Evolutionary conservation across 1,140 invertebrate genomes (phyloP).

Genomic region (Drosophila sp.): DNA sequence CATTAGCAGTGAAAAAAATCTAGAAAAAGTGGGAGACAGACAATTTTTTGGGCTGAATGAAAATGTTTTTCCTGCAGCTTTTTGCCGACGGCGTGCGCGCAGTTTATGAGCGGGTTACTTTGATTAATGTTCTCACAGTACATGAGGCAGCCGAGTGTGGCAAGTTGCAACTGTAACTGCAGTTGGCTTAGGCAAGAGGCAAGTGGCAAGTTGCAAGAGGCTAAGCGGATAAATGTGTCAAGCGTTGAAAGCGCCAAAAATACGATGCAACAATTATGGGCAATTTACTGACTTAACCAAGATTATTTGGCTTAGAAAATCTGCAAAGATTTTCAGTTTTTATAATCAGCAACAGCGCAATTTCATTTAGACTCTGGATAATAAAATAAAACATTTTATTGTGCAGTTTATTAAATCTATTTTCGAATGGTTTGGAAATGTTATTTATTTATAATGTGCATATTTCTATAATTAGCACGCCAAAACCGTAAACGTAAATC

Average conservation of each 20-base stretch:
- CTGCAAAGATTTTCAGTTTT: neutral
- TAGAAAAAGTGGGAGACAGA: slow-evolving; percentile 15
- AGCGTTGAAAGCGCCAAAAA: slow-evolving; percentile 35
- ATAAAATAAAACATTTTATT: no score
- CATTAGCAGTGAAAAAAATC: slow-evolving; percentile 14
- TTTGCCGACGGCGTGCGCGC: slow-evolving; percentile 29
- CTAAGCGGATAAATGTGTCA: slow-evolving; percentile 47
- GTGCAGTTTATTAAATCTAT: no score
- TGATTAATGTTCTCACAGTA: slow-evolving; percentile 38
- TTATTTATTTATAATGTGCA: no score
- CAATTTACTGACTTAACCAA: slow-evolving; percentile 38
- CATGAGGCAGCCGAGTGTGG: slow-evolving; percentile 17
- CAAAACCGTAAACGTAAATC: no score
- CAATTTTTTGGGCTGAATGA: slow-evolving; percentile 40
- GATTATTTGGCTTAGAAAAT: slow-evolving; percentile 4
- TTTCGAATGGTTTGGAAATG: no score
- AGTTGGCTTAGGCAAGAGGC: neutral
- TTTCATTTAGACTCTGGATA: no score
- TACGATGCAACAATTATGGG: slow-evolving; percentile 32
- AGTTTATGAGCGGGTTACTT: slow-evolving; percentile 45
- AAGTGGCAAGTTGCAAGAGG: slow-evolving; percentile 13
- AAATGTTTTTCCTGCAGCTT: slow-evolving; percentile 36
- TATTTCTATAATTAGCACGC: no score
- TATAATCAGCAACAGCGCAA: neutral
- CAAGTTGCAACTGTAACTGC: slow-evolving; percentile 8